Conservation (phyloP, 2,797 vertebrate genomes). For the Brachyalestes nurse region DNA sequence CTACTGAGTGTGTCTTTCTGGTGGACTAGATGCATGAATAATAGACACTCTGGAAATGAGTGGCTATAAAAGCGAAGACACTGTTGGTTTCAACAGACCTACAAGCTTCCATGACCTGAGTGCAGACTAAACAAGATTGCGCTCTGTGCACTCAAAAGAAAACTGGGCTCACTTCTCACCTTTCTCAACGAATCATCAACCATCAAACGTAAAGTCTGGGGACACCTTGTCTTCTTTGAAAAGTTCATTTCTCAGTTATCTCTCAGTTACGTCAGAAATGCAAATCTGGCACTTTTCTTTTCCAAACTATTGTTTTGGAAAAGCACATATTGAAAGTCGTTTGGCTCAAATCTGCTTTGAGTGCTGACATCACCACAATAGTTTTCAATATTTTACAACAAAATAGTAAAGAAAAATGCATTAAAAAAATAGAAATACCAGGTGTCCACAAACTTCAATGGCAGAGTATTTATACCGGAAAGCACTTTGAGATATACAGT, state of each 20-base stretch:
- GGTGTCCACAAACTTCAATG: too few species aligned
- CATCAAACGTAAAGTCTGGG: neutral
- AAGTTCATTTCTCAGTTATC: neutral
- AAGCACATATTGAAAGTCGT: too few species aligned
- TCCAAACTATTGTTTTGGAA: too few species aligned
- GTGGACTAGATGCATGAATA: constrained; percentile 20
- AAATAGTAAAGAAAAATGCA: too few species aligned
- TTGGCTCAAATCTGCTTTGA: too few species aligned
- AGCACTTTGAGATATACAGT: too few species aligned
- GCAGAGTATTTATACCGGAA: too few species aligned
- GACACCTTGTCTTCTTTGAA: neutral
- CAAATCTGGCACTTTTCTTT: too few species aligned
- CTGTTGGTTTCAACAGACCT: neutral
- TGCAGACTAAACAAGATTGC: neutral
- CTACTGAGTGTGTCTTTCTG: constrained; percentile 11
- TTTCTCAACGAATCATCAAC: neutral
- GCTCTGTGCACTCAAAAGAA: neutral
- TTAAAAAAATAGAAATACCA: too few species aligned
- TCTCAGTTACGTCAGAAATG: too few species aligned
- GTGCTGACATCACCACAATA: too few species aligned
- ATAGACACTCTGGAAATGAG: constrained; percentile 28
- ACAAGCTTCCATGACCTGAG: neutral
- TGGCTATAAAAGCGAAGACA: neutral
- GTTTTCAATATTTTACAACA: too few species aligned
- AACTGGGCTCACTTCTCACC: neutral